phyloP scores from a whole-genome alignment of 2,113 vertebrate species.

The Nothobranchius kuhntae region DNA sequence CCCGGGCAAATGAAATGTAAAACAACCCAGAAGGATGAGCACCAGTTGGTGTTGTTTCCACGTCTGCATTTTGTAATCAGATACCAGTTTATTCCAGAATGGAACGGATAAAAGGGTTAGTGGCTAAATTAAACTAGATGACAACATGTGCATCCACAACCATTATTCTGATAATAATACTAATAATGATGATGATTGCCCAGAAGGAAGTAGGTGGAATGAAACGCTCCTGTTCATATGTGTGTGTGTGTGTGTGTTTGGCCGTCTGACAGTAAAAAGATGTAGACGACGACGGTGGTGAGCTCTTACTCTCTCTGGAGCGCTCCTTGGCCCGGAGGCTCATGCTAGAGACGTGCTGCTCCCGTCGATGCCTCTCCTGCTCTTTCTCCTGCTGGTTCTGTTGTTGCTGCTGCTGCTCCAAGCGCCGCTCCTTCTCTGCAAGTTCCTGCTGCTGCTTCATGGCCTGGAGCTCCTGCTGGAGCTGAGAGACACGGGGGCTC shows the following conservation, averaged over 20 bases:
- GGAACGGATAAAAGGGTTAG: neutral
- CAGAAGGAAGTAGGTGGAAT: neutral
- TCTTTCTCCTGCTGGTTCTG: constrained; percentile 95
- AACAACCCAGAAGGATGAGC: no score
- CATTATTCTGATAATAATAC: constrained; percentile 11
- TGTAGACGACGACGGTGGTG: constrained; percentile 29
- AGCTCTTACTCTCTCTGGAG: constrained; percentile 93
- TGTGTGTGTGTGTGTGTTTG: constrained; percentile 16
- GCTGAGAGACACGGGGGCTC: constrained; percentile 76
- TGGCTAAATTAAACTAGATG: neutral
- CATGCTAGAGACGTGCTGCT: constrained; percentile 89
- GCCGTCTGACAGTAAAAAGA: constrained; percentile 13
- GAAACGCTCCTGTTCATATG: constrained; percentile 10
- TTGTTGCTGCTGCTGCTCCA: constrained; percentile 91
- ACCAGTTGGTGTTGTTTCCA: neutral
- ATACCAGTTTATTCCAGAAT: neutral
- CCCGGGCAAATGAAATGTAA: no score
- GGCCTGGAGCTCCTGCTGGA: constrained; percentile 97
- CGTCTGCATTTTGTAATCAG: neutral
- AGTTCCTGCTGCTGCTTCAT: constrained; percentile 98
- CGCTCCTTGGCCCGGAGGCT: constrained; percentile 92
- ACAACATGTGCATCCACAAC: neutral
- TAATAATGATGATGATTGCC: constrained; percentile 6
- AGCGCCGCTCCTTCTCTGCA: constrained; percentile 93
- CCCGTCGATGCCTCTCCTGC: constrained; percentile 89